Base-by-base conservation (phyloP, 2,888 invertebrate species). In the Acanthoscelides obtectus region DNA sequence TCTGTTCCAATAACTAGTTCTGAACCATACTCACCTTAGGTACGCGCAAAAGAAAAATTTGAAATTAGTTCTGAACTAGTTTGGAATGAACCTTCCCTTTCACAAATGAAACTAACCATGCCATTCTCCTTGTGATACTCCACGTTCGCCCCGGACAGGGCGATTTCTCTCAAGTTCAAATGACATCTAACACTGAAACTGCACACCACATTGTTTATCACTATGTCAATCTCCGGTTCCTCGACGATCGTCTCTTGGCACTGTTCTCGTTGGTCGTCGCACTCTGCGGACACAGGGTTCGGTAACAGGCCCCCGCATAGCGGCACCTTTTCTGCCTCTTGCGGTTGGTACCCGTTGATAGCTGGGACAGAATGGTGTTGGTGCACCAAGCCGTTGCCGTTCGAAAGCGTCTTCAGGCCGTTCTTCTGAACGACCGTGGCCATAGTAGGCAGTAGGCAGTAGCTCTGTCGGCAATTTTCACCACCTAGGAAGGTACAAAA, bases 61-160 rank as follows among this genome's bases (percentile, higher is more conserved):
- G n/a, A n/a, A n/a, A n/a, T n/a, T n/a, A n/a, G n/a, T n/a, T n/a
- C n/a, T n/a, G n/a, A n/a, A n/a, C n/a, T n/a, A n/a, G n/a, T n/a
- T n/a, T n/a, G n/a, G n/a, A n/a, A n/a, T n/a, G n/a, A n/a, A n/a
- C n/a, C n/a, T n/a, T n/a, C n/a, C n/a, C 86, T 98, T 98, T 98
- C n/a, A n/a, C n/a, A n/a, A n/a, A n/a, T n/a, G n/a, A 99, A 99
- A 72, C 97, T 96, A 73, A 99, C 93, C 95, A 98, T 97, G 81
- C 96, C 97, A 87, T 96, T 95, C 87, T 97, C 97, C 81, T 96
- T 92, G 75, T 94, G 93, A 84, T 95, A 98, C 84, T 97, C 97
- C 70, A 99, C 98, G 87, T 99, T 97, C 80, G 91, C 90, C 82
- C 97, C 98, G 81, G 93, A 93, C 83, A 95, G 89, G 70, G 98